Evolutionary conservation across 2,888 invertebrate genomes (phyloP), one percentile per base, ranked within the genome.

Genomic region (Chironomus riparius): DNA sequence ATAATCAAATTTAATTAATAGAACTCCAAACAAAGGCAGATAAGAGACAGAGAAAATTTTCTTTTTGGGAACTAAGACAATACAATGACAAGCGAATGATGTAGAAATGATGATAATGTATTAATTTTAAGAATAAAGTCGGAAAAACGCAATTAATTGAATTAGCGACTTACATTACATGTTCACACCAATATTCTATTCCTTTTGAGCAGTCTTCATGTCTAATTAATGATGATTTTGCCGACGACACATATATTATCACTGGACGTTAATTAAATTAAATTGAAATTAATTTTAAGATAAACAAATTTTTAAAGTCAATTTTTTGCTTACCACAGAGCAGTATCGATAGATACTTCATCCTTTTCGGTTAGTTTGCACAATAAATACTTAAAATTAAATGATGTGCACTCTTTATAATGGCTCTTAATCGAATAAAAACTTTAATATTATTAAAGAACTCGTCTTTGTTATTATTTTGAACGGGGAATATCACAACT

Each of bases 161-260:
- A 38, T 38, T 38, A 38, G n/a, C 15, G n/a, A 38, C 71, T 71
- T 18, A 71, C 71, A 71, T 71, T n/a, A 71, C 13, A 71, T 71
- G 18, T 5, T 71, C 24, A 15, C 71, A 71, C 71, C 71, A 71
- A 24, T 21, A 71, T 13, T 1, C 12, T 12, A 50, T 13, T 22
- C 71, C 71, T n/a, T 71, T 71, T n/a, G 71, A 50, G n/a, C 71
- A 71, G 4, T 71, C 56, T n/a, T 21, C 22, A 50, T n/a, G 18
- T 47, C 21, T 47, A 10, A 47, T n/a, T 47, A 47, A 48, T 7
- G 15, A 2, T 13, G 50, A 22, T 10, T 24, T 50, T 50, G 56
- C 56, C 18, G 56, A 56, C 18, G 56, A 56, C 18, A 18, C n/a
- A 18, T 4, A 18, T 18, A 15, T 18, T 15, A 56, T 18, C n/a